Evolutionary conservation across 2,797 vertebrate genomes (phyloP).

Genomic region (Arremon brunneinucha): DNA sequence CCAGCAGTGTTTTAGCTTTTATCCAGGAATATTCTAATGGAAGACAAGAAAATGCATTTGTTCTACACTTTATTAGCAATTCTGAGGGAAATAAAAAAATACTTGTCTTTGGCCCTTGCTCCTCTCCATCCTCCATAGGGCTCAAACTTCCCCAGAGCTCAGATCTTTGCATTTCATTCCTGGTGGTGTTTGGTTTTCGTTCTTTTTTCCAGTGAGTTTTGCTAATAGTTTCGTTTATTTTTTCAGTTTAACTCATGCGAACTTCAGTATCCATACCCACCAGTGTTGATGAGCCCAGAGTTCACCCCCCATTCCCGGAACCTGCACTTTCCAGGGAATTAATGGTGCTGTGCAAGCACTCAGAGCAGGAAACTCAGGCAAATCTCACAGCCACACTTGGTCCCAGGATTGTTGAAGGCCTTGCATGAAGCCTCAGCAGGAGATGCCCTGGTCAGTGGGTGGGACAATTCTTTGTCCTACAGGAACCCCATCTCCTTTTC

Average conservation of each 20-base stretch:
- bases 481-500: neutral
- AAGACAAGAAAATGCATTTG: neutral
- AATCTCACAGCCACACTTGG: neutral
- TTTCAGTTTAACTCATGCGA: neutral
- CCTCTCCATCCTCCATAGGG: neutral
- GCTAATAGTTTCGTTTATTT: neutral
- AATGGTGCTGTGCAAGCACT: neutral
- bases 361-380: neutral
- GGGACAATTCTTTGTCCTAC: neutral
- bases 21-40: neutral
- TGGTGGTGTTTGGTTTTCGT: neutral
- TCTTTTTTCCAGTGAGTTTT: neutral
- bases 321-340: neutral
- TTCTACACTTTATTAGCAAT: neutral
- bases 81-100: neutral
- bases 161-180: neutral
- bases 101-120: neutral
- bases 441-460: neutral
- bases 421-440: neutral
- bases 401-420: neutral
- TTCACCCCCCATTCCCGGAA: fast-evolving
- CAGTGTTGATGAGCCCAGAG: neutral
- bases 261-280: neutral
- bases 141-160: neutral
- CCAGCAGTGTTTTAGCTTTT: neutral